Conservation (phyloP, 2,113 vertebrate species). For the Macaca mulatta region DNA sequence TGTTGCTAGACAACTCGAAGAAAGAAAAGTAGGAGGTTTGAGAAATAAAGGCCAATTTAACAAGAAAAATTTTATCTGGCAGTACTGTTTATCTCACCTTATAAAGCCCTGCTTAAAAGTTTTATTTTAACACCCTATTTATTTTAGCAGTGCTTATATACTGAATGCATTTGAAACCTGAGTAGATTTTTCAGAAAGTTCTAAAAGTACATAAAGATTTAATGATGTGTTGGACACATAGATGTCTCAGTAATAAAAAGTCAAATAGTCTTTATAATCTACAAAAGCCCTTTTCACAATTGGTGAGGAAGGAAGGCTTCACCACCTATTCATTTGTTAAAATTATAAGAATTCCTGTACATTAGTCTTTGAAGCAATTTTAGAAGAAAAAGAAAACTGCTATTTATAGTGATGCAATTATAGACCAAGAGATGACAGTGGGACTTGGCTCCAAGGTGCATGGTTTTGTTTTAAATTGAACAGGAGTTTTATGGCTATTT, state of each 20-base stretch:
- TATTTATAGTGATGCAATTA: conserved; percentile 68
- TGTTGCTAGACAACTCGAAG: background rate
- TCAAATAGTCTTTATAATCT: conserved; percentile 64
- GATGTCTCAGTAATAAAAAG: conserved; percentile 63
- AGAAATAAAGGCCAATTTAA: conserved; percentile 25
- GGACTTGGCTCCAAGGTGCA: conserved; percentile 40
- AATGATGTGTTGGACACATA: conserved; percentile 73
- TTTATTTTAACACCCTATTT: conserved; percentile 55
- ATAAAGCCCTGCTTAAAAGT: background rate
- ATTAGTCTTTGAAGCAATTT: conserved; percentile 71
- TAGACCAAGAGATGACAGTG: conserved; percentile 20
- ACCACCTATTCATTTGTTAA: conserved; percentile 70
- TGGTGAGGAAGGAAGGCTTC: conserved; percentile 34
- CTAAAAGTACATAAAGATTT: conserved; percentile 74
- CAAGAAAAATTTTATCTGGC: background rate
- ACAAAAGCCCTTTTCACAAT: conserved; percentile 30
- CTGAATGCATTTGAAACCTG: conserved; percentile 22
- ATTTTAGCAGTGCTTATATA: conserved; percentile 31
- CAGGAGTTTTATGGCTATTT: background rate
- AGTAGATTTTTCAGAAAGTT: conserved; percentile 72
- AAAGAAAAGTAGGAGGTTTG: background rate
- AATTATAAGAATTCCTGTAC: conserved; percentile 64
- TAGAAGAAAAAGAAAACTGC: conserved; percentile 68
- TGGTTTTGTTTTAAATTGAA: conserved; percentile 15
- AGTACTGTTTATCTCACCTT: conserved; percentile 26